Conservation (phyloP, 2,797 vertebrate genomes). For the Onychomys arenicola region DNA sequence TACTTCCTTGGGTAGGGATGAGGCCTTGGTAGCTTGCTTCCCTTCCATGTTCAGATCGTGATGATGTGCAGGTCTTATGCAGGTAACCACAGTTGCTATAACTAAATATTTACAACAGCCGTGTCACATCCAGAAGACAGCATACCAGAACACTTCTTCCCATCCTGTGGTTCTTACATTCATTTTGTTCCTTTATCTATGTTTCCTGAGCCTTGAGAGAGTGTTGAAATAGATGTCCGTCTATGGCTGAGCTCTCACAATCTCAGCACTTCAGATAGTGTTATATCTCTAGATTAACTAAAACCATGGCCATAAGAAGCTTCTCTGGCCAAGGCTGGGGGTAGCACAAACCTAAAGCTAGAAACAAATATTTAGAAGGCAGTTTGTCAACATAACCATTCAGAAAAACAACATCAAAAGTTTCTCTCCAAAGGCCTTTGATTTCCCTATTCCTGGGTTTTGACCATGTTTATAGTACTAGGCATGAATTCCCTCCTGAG, state of each 20-base stretch:
- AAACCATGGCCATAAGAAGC: not conserved
- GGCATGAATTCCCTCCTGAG: not conserved
- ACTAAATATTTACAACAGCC: not conserved
- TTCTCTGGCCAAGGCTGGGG: not conserved
- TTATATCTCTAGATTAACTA: not conserved
- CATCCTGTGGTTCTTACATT: not conserved
- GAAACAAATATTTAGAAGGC: not conserved
- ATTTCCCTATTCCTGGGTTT: not conserved
- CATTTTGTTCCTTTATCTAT: not conserved
- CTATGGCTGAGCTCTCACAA: not conserved
- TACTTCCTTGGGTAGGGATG: not conserved
- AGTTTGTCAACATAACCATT: not conserved
- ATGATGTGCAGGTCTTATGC: not conserved
- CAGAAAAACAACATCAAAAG: not conserved
- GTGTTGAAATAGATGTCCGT: not conserved
- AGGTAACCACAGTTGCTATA: not conserved
- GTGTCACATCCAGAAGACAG: not conserved
- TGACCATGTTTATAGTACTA: not conserved
- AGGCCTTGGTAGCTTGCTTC: not conserved
- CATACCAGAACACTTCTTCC: not conserved
- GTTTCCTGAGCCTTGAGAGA: not conserved
- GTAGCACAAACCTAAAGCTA: not conserved
- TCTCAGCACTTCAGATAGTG: not conserved
- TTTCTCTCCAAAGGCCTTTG: not conserved
- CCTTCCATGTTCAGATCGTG: not conserved